A percentile compares a stretch with the other conserved stretches of the same genome.
phyloP scores from a whole-genome alignment of 2,113 vertebrate genomes.

The Artemisiospiza belli region DNA sequence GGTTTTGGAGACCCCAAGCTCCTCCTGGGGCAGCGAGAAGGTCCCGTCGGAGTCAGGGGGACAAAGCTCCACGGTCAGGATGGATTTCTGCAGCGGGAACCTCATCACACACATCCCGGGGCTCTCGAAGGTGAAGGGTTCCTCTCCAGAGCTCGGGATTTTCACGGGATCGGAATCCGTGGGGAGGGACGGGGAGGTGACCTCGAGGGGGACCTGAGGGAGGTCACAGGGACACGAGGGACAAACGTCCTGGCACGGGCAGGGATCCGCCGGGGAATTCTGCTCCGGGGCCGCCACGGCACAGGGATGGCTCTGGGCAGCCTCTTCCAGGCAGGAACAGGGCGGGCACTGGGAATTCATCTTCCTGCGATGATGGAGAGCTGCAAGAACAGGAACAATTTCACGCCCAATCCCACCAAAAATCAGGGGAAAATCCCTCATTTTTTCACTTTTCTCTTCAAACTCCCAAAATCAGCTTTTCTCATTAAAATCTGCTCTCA shows the following conservation, averaged over 20 bases:
- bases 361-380: fast-evolving
- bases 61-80: not conserved
- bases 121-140: fast-evolving
- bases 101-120: not conserved
- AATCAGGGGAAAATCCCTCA: not conserved
- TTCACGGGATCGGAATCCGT: fast-evolving
- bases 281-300: fast-evolving
- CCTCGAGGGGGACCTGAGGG: not conserved
- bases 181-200: not conserved
- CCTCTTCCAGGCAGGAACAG: not conserved
- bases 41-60: fast-evolving
- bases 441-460: not conserved
- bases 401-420: fast-evolving
- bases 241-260: not conserved
- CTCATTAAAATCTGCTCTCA: not conserved
- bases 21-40: not conserved
- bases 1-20: fast-evolving
- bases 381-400: not conserved
- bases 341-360: not conserved
- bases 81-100: not conserved
- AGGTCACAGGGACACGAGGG: not conserved
- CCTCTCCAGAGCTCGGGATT: fast-evolving
- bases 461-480: not conserved
- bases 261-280: not conserved
- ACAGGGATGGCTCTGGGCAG: fast-evolving